Conservation (phyloP, 2,888 invertebrate species). For the Silvanus unidentatus region DNA sequence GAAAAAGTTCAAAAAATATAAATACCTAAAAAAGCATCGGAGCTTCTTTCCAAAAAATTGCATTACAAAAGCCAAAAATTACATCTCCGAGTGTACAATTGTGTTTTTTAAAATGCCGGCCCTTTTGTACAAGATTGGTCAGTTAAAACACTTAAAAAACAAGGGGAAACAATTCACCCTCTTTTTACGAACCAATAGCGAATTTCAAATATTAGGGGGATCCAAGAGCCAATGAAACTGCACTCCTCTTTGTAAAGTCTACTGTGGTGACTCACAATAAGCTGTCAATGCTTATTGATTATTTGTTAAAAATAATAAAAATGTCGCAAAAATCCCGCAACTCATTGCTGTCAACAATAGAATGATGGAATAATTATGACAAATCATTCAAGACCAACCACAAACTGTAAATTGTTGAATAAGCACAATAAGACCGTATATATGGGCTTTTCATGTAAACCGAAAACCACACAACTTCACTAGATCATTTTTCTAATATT, state of each 20-base stretch:
- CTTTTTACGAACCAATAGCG: slow-evolving; percentile 37
- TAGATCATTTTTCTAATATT: background rate
- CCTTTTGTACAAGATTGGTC: slow-evolving; percentile 27
- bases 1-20: too few species aligned
- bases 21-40: too few species aligned
- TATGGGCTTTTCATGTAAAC: slow-evolving; percentile 4
- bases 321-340: slow-evolving; percentile 2
- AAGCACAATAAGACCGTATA: background rate
- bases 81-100: too few species aligned
- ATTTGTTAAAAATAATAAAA: slow-evolving; percentile 31
- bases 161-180: slow-evolving; percentile 35
- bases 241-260: background rate
- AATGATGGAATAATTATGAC: slow-evolving; percentile 2
- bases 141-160: slow-evolving; percentile 40
- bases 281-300: too few species aligned
- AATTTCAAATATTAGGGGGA: slow-evolving; percentile 32
- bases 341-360: background rate
- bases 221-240: slow-evolving; percentile 29
- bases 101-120: too few species aligned
- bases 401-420: background rate
- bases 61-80: too few species aligned
- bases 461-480: background rate
- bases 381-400: background rate
- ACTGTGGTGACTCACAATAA: slow-evolving; percentile 29
- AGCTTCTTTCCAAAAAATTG: too few species aligned